A percentile compares a stretch with the other conserved stretches of the same genome.
These are phyloP conservation scores for Lampropteryx suffumata DNA, from an alignment of 2,888 invertebrate genomes.

Conservation along the genomic window DNA sequence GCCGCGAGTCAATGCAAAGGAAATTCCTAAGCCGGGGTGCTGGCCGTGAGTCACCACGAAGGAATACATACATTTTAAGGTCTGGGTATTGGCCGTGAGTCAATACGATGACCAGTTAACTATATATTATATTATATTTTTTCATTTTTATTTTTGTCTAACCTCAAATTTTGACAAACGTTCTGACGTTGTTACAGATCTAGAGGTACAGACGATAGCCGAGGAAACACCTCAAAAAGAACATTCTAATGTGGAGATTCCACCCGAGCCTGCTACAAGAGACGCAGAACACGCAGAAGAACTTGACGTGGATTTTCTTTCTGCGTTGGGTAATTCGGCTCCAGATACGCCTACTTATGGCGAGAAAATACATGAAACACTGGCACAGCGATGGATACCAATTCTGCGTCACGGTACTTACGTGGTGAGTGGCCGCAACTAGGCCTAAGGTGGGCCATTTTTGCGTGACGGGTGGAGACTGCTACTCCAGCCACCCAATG, in stretches of 20 bases:
- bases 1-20: not conserved
- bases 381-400: not conserved
- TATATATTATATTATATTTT: not conserved
- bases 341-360: too few relatives aligned
- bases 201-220: not conserved
- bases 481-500: too few relatives aligned
- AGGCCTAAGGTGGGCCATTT: too few relatives aligned
- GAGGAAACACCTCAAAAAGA: not conserved
- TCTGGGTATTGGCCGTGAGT: not conserved
- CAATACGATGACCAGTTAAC: too few relatives aligned
- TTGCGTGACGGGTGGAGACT: too few relatives aligned
- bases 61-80: not conserved
- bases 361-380: not conserved
- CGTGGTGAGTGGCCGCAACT: too few relatives aligned
- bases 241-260: too few relatives aligned
- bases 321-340: too few relatives aligned
- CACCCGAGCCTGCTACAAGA: too few relatives aligned
- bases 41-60: not conserved
- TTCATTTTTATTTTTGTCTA: not conserved
- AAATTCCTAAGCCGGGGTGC: not conserved
- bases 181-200: not conserved
- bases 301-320: too few relatives aligned
- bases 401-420: not conserved
- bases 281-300: too few relatives aligned
- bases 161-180: not conserved